Evolutionary conservation across 2,888 invertebrate species (phyloP).

Genomic region (Parnassius smintheus): DNA sequence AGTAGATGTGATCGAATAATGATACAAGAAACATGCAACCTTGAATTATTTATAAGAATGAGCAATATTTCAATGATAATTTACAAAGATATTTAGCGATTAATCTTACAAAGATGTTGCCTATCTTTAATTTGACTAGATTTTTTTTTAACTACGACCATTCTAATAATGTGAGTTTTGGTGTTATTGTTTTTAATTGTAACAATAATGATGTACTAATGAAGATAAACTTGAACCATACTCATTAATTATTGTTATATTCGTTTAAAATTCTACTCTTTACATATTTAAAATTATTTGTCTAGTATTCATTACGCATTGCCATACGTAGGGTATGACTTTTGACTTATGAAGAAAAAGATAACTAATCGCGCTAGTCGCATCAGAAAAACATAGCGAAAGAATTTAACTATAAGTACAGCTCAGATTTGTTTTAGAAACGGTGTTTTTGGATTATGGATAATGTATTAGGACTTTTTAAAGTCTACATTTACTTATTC

Average conservation of each 20-base stretch:
- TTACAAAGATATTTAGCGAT: slow-evolving; percentile 34
- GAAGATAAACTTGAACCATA: neutral
- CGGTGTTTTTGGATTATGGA: no score
- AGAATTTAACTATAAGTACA: no score
- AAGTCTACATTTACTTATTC: no score
- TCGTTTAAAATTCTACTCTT: neutral
- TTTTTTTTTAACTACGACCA: slow-evolving; percentile 2
- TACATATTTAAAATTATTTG: neutral
- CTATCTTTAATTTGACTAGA: slow-evolving; percentile 5
- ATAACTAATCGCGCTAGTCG: no score
- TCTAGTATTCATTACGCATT: neutral
- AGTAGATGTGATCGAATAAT: slow-evolving; percentile 48
- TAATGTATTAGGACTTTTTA: no score
- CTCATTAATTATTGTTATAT: neutral
- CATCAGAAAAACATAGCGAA: no score
- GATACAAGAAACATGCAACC: slow-evolving; percentile 62
- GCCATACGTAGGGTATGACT: neutral
- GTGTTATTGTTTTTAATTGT: slow-evolving; percentile 7
- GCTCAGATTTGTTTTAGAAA: no score
- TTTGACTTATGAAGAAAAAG: no score
- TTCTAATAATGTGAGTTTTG: slow-evolving; percentile 3
- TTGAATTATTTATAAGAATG: slow-evolving; percentile 58
- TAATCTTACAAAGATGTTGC: slow-evolving; percentile 29
- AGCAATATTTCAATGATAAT: slow-evolving; percentile 56
- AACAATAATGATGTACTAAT: neutral